Evolutionary conservation across 2,797 vertebrate genomes (phyloP), one percentile per base, ranked within the genome.

Genomic region (Pseudochromis fuscus): DNA sequence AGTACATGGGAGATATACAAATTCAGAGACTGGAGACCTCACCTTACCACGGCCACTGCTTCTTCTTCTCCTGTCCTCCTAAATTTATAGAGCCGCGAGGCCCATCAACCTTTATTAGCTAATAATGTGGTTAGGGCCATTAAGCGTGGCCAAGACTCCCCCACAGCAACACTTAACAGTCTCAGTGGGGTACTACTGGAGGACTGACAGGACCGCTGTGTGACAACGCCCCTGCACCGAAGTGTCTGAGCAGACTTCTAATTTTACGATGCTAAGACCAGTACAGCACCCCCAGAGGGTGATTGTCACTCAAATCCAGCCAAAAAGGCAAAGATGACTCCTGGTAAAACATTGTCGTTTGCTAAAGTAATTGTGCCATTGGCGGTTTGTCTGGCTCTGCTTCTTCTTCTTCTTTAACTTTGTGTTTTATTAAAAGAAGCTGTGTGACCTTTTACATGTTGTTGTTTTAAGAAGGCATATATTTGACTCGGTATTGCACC

Each of bases 61-160:
- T 52, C 58, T 59, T 67, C 38, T 42, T 72, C 28, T 44, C 67
- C 76, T 78, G 71, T 79, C 75, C 72, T 77, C 78, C 81, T 66
- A 73, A 83, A 89, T 88, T 85, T 91, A 88, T 81, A 52, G 75
- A 85, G 79, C 81, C 56, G 16, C 3, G 56, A 88, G 87, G 79
- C 72, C 85, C 86, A 90, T 94, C 87, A 91, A 83, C 72, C 72
- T 91, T 92, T 91, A 92, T 92, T 88, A 92, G 88, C 87, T 92
- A 90, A 92, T 92, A 91, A 92, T 82, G 70, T 86, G 74, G 87
- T 88, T 86, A 89, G 86, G 89, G 75, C 84, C 83, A 86, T 91
- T 91, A 91, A 90, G 82, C 38, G 64, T 87, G 82, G 87, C 73
- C 60, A 27, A 71, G 50, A 53, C 72, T 79, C 77, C 82, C 86